These are phyloP conservation scores for Vanessa cardui DNA, from an alignment of 2,888 invertebrate genomes.

Conservation along the genomic window DNA sequence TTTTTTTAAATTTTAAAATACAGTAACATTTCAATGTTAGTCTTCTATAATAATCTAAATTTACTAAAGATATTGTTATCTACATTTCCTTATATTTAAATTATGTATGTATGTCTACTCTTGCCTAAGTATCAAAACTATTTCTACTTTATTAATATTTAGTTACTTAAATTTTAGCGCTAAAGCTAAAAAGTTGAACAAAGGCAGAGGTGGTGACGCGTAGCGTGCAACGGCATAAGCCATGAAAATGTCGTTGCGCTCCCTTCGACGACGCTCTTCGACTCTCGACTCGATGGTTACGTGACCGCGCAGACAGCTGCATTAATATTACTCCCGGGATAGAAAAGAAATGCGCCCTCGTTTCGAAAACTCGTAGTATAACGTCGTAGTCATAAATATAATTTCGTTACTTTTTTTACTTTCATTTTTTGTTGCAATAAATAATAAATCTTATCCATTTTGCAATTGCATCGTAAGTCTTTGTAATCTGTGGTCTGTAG, in stretches of 20 bases:
- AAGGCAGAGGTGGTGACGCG: conserved; percentile 34
- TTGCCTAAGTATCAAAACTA: too few relatives aligned
- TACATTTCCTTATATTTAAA: too few relatives aligned
- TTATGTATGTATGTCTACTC: too few relatives aligned
- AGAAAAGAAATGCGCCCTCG: conserved; percentile 31
- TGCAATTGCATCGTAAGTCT: background rate
- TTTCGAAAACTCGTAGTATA: conserved; percentile 15
- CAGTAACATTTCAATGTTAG: too few relatives aligned
- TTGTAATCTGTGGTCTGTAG: too few relatives aligned
- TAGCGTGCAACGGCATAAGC: conserved; percentile 66
- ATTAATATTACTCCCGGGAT: conserved; percentile 64
- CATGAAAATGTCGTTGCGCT: conserved; percentile 43
- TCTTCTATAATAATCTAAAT: too few relatives aligned
- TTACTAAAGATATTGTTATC: too few relatives aligned
- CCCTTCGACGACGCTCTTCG: conserved; percentile 50
- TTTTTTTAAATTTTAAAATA: too few relatives aligned
- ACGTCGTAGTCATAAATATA: conserved; percentile 1
- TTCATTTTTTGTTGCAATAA: background rate
- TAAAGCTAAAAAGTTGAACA: conserved; percentile 5
- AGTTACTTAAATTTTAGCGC: background rate
- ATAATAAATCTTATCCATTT: background rate
- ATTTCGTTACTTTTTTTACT: background rate
- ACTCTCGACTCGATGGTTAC: conserved; percentile 71
- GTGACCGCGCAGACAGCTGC: conserved; percentile 76
- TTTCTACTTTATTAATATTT: background rate